These are phyloP conservation scores for Drosophila vallismaia DNA, from an alignment of 2,888 invertebrate species.

Conservation along the genomic window DNA sequence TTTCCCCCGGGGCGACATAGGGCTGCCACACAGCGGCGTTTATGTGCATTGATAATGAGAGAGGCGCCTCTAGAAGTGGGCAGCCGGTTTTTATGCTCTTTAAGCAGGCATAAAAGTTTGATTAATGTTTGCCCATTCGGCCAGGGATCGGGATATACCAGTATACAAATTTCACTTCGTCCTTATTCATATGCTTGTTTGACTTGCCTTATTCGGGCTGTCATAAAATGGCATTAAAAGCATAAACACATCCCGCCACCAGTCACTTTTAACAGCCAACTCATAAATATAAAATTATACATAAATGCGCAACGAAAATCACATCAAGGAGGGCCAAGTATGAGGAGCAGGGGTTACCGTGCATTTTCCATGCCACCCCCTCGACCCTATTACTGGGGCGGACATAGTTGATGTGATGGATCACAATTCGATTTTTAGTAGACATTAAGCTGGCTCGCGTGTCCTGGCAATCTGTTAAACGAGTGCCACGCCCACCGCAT, in stretches of 20 bases:
- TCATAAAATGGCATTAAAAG: constrained; percentile 71
- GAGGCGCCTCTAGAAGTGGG: constrained; percentile 52
- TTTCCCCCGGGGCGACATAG: constrained; percentile 42
- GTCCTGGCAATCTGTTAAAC: constrained; percentile 64
- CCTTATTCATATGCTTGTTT: constrained; percentile 22
- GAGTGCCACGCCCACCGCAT: constrained; percentile 46
- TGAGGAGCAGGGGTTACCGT: constrained; percentile 6
- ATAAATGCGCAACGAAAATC: constrained; percentile 74
- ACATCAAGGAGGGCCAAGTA: constrained; percentile 43
- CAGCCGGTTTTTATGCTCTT: constrained; percentile 58
- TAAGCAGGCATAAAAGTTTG: constrained; percentile 63
- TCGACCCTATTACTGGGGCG: constrained; percentile 46
- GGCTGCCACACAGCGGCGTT: constrained; percentile 36
- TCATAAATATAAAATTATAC: constrained; percentile 77
- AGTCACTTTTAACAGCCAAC: constrained; percentile 66
- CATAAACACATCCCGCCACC: constrained; percentile 59
- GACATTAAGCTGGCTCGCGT: constrained; percentile 69
- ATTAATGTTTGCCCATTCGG: constrained; percentile 58
- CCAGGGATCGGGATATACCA: background rate
- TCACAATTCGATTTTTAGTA: constrained; percentile 76
- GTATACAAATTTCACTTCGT: constrained; percentile 27
- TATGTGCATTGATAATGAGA: constrained; percentile 67
- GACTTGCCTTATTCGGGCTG: constrained; percentile 15
- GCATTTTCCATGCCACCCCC: constrained; percentile 2
- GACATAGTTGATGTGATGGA: constrained; percentile 70